A percentile compares a stretch with the other conserved stretches of the same genome.
Conservation (phyloP, 2,113 vertebrate species). For the Capreolus pygargus region DNA sequence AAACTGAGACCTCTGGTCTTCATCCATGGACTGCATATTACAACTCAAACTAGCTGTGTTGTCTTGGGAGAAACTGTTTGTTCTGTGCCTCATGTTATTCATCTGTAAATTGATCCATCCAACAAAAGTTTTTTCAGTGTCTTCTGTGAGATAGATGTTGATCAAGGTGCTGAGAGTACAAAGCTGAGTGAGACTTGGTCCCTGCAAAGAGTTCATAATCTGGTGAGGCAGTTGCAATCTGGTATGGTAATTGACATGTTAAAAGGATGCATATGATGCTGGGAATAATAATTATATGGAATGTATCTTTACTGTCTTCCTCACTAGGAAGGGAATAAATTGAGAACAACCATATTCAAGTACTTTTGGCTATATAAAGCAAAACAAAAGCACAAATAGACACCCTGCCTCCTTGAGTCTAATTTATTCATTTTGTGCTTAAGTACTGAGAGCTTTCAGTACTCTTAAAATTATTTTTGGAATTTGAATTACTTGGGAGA, state of each 20-base stretch:
- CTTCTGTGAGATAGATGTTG: not conserved
- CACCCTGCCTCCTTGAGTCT: not conserved
- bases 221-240: not conserved
- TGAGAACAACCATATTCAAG: slow-evolving; percentile 6
- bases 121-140: not conserved
- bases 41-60: slow-evolving; percentile 9
- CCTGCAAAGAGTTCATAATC: not conserved
- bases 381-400: slow-evolving; percentile 36
- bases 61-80: not conserved
- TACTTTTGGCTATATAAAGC: slow-evolving; percentile 27
- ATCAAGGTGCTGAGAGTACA: not conserved
- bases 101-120: not conserved
- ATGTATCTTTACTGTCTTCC: not conserved
- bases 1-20: not conserved
- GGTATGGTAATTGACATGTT: not conserved
- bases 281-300: not conserved
- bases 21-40: not conserved
- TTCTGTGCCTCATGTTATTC: not conserved
- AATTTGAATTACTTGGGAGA: slow-evolving; percentile 2
- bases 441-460: not conserved
- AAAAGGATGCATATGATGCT: not conserved
- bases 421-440: slow-evolving; percentile 40
- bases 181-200: slow-evolving; percentile 23
- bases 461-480: slow-evolving; percentile 51
- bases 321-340: not conserved